Base-by-base conservation (phyloP, 2,888 invertebrate genomes). In the Ommatoiulus sabulosus region DNA sequence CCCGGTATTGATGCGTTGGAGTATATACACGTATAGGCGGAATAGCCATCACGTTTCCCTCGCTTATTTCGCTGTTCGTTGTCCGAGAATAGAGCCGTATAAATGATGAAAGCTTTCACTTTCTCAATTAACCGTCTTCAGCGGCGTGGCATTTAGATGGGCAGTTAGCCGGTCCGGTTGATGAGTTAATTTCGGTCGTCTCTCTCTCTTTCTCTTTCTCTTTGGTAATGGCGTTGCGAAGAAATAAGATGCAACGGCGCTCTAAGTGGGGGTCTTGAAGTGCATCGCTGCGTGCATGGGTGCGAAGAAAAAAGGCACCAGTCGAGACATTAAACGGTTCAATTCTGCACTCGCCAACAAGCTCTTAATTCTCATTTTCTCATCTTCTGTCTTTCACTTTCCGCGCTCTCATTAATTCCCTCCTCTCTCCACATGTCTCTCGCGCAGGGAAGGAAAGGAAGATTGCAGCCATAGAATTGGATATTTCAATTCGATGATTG, bases 241-340 rank as follows among this genome's bases (percentile, higher is more conserved):
- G 72, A 72, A 72, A n/a, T 72, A 72, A 72, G 72, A 72, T 72
- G 72, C 72, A 72, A 72, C 24, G 72, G 72, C 72, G 72, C 72
- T 72, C 72, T 72, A 72, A 72, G 72, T 72, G 72, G 72, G 72
- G 72, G 72, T 72, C 72, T 72, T 72, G 24, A 72, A 72, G 72
- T 24, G 72, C 7, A 20, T 72, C 6, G 72, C 46, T n/a, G n/a
- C n/a, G 72, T 24, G 72, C 35, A 72, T 3, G 57, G 35, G n/a
- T 72, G 24, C 72, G 6, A 24, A 24, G 72, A 24, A n/a, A 72
- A 72, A 24, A 24, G 72, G 72, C 72, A 72, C 72, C 72, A 72
- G 24, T 72, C 20, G 72, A 72, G 72, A 72, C 72, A 72, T 72
- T 72, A 72, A 72, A 72, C 72, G 72, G 24, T 72, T 72, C 72